These are phyloP conservation scores for Formicarius rufipectus DNA, from an alignment of 2,113 vertebrate genomes.

Conservation along the genomic window DNA sequence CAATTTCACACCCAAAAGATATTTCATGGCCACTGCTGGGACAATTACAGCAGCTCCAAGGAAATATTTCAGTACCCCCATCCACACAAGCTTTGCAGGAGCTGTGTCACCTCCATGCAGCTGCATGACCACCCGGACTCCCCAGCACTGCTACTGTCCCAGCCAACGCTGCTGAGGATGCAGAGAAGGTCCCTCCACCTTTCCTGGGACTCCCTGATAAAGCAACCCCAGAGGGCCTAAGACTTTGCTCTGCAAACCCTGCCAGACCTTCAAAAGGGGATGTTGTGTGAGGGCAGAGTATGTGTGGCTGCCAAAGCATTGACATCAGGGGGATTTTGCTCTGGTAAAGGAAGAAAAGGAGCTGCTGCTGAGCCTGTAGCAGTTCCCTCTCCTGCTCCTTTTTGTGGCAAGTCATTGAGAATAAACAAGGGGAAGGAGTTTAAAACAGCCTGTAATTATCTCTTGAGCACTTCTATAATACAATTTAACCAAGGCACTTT, in stretches of 20 bases:
- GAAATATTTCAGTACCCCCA: neutral
- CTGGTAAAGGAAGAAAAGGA: neutral
- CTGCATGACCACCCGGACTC: rapidly evolving
- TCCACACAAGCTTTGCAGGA: neutral
- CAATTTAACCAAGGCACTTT: neutral
- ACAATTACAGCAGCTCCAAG: neutral
- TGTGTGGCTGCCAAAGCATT: neutral
- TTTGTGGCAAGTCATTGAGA: neutral
- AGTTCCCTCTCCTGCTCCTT: neutral
- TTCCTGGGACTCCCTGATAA: neutral
- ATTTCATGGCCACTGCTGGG: neutral
- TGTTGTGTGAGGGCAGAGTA: neutral
- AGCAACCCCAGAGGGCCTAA: neutral
- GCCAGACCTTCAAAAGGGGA: neutral
- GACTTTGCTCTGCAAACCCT: neutral
- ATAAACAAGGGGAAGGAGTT: neutral
- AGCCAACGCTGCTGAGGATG: rapidly evolving
- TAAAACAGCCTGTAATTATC: neutral
- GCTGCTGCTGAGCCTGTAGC: neutral
- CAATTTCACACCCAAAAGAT: neutral
- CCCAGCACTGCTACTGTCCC: neutral
- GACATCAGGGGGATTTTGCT: neutral
- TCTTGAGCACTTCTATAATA: neutral
- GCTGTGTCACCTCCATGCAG: neutral
- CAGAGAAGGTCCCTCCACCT: neutral